Conservation (phyloP, 2,888 invertebrate species). For the Nomada flava region DNA sequence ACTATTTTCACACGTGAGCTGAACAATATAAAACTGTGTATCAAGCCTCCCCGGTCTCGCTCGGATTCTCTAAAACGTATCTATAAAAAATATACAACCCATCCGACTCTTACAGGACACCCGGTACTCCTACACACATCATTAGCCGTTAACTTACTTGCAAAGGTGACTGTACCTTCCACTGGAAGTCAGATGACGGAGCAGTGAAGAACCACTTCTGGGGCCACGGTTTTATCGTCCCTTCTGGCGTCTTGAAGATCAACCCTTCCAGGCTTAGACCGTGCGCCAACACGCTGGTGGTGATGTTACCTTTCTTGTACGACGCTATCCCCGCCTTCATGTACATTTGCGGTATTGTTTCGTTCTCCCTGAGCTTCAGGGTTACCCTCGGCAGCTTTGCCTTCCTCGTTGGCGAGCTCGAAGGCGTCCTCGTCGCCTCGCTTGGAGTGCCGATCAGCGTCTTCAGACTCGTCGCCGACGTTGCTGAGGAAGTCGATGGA, state of each 20-base stretch:
- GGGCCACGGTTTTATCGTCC: constrained; percentile 86
- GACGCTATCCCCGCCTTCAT: constrained; percentile 79
- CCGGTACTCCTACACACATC: background rate
- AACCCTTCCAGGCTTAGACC: constrained; percentile 78
- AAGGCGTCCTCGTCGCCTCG: constrained; percentile 31
- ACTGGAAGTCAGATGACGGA: constrained; percentile 88
- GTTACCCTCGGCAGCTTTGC: constrained; percentile 76
- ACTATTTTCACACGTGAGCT: too few species aligned
- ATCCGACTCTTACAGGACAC: background rate
- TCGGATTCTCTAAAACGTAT: too few species aligned
- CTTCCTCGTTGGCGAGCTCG: constrained; percentile 43
- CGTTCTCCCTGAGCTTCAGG: constrained; percentile 76
- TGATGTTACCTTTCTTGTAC: constrained; percentile 80
- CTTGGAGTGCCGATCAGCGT: constrained; percentile 26
- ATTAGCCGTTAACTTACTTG: constrained; percentile 17
- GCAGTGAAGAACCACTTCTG: constrained; percentile 89
- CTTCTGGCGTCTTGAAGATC: constrained; percentile 79
- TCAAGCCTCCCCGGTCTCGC: too few species aligned
- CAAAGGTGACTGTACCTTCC: constrained; percentile 84
- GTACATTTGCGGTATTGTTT: constrained; percentile 79
- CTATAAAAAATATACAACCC: background rate
- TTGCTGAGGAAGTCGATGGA: constrained; percentile 10
- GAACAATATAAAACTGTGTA: too few species aligned
- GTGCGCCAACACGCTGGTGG: constrained; percentile 78
- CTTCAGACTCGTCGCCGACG: constrained; percentile 37